phyloP scores from a whole-genome alignment of 2,888 invertebrate genomes.

The Germaria angustata region DNA sequence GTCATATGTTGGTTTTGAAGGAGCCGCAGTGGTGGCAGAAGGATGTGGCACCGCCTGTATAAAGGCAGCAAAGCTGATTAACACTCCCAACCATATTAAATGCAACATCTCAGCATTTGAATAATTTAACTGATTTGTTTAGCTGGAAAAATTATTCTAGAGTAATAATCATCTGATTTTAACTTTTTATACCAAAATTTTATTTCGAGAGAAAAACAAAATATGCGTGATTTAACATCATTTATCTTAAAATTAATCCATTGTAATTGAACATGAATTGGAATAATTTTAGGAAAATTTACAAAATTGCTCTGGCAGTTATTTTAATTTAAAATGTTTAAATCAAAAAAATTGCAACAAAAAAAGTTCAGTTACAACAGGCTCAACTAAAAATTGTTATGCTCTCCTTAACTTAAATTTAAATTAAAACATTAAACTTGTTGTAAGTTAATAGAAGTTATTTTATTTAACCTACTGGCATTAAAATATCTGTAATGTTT shows the following conservation, averaged over 20 bases:
- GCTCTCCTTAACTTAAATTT: not conserved
- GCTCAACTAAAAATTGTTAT: not conserved
- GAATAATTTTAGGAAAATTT: conserved; percentile 26
- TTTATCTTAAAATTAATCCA: not conserved
- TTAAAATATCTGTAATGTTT: conserved; percentile 47
- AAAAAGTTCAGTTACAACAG: too few relatives aligned
- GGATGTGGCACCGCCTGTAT: conserved; percentile 68
- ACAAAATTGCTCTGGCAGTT: conserved; percentile 47
- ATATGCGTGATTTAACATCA: conserved; percentile 29
- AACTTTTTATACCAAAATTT: conserved; percentile 25
- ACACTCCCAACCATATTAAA: conserved; percentile 4
- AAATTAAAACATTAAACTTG: conserved; percentile 43
- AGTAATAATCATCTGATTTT: not conserved
- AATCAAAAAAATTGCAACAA: not conserved
- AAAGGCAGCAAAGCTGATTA: not conserved
- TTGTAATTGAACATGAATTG: not conserved
- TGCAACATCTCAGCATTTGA: conserved; percentile 4
- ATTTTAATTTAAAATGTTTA: conserved; percentile 50
- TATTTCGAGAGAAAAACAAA: not conserved
- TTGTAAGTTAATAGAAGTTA: conserved; percentile 23
- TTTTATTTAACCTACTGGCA: conserved; percentile 55
- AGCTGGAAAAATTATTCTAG: conserved; percentile 15
- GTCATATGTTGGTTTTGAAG: conserved; percentile 80
- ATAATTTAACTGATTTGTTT: too few relatives aligned
- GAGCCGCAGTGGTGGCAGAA: conserved; percentile 68